phyloP scores from a whole-genome alignment of 2,888 invertebrate genomes.

The Theodoxus fluviatilis region DNA sequence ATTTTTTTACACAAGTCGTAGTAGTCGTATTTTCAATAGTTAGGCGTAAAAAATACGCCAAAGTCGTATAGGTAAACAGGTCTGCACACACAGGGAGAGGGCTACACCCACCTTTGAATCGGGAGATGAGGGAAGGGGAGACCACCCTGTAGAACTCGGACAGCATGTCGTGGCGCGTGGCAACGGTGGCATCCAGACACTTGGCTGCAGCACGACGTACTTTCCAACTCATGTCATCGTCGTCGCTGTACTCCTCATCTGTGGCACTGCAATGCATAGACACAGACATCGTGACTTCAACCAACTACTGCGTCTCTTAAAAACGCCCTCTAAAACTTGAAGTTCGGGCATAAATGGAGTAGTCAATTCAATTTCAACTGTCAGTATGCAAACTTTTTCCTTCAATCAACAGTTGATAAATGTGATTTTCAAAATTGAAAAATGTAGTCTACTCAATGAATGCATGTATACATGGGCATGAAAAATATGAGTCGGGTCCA shows the following conservation, averaged over 20 bases:
- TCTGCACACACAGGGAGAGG: not conserved
- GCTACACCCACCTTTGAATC: conserved; percentile 81
- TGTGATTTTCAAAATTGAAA: no score
- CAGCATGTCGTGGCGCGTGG: conserved; percentile 89
- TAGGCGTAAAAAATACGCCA: not conserved
- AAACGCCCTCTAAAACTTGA: no score
- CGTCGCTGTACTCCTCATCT: conserved; percentile 97
- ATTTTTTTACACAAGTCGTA: no score
- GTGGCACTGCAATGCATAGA: conserved; percentile 43
- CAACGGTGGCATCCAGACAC: conserved; percentile 93
- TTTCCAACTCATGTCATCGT: conserved; percentile 99
- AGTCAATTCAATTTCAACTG: no score
- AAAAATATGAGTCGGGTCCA: no score
- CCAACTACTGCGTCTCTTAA: no score
- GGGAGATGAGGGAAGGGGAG: conserved; percentile 87
- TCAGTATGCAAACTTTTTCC: no score
- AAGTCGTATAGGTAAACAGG: not conserved
- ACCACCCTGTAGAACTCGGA: conserved; percentile 86
- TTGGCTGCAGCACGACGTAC: conserved; percentile 92
- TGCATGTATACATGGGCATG: conserved; percentile 2
- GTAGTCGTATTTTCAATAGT: not conserved
- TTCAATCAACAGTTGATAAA: no score
- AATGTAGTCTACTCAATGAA: not conserved
- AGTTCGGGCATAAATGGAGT: no score
- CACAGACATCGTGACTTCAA: no score